A percentile compares a stretch with the other conserved stretches of the same genome.
phyloP scores from a whole-genome alignment of 2,797 vertebrate genomes.

The Pseudocheirus occidentalis region DNA sequence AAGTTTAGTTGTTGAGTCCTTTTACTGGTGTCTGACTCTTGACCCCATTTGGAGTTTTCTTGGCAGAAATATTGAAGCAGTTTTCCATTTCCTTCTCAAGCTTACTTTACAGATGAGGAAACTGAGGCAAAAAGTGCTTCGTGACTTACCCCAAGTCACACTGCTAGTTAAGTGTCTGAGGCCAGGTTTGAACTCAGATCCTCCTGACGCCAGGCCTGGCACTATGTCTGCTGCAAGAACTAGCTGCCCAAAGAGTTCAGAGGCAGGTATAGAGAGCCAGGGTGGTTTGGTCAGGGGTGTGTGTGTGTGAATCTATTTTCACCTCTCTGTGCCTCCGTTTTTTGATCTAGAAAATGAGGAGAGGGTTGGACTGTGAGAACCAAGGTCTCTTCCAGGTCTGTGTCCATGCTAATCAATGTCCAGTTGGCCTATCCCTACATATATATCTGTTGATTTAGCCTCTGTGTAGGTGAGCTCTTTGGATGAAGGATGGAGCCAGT shows the following conservation, averaged over 20 bases:
- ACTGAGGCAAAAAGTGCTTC: not conserved
- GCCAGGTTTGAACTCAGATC: not conserved
- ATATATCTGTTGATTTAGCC: not conserved
- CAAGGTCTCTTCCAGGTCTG: not conserved
- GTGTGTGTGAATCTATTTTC: not conserved
- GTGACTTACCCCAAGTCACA: not conserved
- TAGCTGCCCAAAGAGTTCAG: not conserved
- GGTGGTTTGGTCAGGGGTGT: no score
- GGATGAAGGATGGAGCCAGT: not conserved
- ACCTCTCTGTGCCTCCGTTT: not conserved
- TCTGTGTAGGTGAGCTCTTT: not conserved
- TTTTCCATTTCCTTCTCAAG: not conserved
- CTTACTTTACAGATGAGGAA: not conserved
- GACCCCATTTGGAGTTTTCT: not conserved
- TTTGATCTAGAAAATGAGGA: not conserved
- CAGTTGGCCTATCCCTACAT: not conserved
- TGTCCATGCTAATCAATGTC: not conserved
- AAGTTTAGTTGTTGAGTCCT: not conserved
- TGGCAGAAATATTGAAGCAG: not conserved
- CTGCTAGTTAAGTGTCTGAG: not conserved
- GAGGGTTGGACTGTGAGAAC: not conserved
- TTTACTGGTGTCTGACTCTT: not conserved
- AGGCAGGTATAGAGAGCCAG: not conserved
- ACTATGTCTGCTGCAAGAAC: not conserved
- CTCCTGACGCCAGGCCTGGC: not conserved